Evolutionary conservation across 35 echinoderm and acorn worm genomes (phyloP).

Genomic region (Heliocidaris tuberculata): DNA sequence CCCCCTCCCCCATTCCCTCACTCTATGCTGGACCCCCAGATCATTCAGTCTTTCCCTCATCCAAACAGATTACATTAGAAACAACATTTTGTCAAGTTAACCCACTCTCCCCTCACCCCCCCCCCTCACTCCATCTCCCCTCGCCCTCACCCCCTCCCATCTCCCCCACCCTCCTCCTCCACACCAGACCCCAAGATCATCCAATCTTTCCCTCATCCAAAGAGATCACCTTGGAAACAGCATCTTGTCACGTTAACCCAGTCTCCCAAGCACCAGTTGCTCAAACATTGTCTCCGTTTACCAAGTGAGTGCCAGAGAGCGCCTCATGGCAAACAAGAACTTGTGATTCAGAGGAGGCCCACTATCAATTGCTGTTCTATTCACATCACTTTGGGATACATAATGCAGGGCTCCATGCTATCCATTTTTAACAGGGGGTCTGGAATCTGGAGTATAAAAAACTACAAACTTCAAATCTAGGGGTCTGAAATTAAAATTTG

Average conservation of each 20-base stretch:
- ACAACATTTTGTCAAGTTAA: neutral
- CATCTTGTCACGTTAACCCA: slow-evolving; percentile 45
- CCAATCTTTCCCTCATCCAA: neutral
- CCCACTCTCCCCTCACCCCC: neutral
- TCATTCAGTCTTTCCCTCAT: neutral
- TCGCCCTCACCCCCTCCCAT: neutral
- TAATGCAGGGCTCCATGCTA: too few species aligned
- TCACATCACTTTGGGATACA: neutral
- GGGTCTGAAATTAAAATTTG: too few species aligned
- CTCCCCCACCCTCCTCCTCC: neutral
- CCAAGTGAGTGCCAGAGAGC: neutral
- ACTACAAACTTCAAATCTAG: too few species aligned
- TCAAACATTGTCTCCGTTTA: slow-evolving; percentile 50
- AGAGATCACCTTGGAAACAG: slow-evolving; percentile 24
- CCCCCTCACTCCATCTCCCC: neutral
- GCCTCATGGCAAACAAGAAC: neutral
- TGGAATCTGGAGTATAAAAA: too few species aligned
- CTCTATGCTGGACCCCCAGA: neutral
- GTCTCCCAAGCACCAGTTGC: slow-evolving; percentile 45
- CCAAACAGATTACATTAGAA: neutral
- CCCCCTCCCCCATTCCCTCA: neutral
- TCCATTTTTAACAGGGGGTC: too few species aligned
- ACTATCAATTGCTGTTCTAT: neutral
- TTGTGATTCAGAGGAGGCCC: neutral
- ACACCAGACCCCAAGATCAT: neutral